A percentile compares a stretch with the other conserved stretches of the same genome.
Evolutionary conservation across 2,113 vertebrate species (phyloP).

Genomic region (Antigone vipio): DNA sequence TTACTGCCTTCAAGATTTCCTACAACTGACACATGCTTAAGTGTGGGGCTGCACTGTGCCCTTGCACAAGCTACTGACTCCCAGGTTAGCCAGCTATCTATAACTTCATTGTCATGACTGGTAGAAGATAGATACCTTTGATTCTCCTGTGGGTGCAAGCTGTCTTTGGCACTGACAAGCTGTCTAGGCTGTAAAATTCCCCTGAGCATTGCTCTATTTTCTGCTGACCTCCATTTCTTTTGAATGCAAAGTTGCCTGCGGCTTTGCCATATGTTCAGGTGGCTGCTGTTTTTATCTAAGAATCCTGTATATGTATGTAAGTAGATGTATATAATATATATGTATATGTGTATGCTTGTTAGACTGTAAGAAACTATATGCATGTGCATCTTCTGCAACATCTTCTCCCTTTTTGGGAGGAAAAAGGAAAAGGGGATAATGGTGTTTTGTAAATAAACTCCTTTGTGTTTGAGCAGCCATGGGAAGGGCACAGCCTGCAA

Average conservation of each 20-base stretch:
- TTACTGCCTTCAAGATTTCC: background rate
- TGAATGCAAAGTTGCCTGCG: background rate
- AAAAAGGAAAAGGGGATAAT: background rate
- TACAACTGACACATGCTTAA: background rate
- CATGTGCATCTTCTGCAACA: background rate
- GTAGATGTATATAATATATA: background rate
- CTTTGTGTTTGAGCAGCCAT: background rate
- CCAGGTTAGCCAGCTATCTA: background rate
- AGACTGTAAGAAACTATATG: background rate
- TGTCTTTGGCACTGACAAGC: background rate
- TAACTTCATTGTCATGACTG: background rate
- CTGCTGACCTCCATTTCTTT: background rate
- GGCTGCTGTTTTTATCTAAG: background rate
- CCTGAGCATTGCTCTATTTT: background rate
- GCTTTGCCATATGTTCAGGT: slow-evolving; percentile 36
- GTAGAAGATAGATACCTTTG: background rate
- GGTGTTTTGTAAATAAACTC: background rate
- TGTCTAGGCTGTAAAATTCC: background rate
- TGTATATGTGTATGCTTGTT: background rate
- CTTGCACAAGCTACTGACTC: background rate
- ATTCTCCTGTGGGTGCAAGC: background rate
- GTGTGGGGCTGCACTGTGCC: background rate
- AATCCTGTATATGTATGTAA: background rate
- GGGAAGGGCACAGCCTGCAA: background rate
- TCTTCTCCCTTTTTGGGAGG: background rate